Evolutionary conservation across 2,113 vertebrate species (phyloP).

Genomic region (Malurus melanocephalus): DNA sequence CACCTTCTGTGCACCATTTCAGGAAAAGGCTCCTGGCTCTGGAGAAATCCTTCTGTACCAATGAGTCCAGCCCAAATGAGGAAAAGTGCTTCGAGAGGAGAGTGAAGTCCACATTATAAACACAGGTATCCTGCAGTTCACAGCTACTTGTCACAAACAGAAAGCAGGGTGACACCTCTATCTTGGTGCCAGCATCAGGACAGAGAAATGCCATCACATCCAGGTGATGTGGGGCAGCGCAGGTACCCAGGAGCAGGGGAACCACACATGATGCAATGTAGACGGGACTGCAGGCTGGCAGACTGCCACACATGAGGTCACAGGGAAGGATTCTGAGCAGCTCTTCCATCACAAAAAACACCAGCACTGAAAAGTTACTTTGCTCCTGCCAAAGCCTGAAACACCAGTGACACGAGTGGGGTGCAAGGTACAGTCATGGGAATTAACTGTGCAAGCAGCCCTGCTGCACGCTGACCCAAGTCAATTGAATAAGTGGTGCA

Average conservation of each 20-base stretch:
- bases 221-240: neutral
- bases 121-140: neutral
- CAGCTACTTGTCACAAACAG: neutral
- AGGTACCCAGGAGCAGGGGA: neutral
- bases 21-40: neutral
- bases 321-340: neutral
- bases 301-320: neutral
- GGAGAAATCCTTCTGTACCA: neutral
- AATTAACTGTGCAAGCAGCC: neutral
- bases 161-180: neutral
- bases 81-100: neutral
- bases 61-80: neutral
- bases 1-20: rapidly evolving
- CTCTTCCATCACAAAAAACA: neutral
- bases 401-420: rapidly evolving
- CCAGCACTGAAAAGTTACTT: neutral
- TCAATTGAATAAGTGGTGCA: neutral
- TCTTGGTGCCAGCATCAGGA: neutral
- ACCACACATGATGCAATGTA: neutral
- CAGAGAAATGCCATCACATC: neutral
- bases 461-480: neutral
- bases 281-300: neutral
- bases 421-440: neutral
- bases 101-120: neutral
- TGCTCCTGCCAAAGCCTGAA: neutral